These are phyloP conservation scores for Aradophagus sp. DNA, from an alignment of 1,140 invertebrate species.

Conservation along the genomic window DNA sequence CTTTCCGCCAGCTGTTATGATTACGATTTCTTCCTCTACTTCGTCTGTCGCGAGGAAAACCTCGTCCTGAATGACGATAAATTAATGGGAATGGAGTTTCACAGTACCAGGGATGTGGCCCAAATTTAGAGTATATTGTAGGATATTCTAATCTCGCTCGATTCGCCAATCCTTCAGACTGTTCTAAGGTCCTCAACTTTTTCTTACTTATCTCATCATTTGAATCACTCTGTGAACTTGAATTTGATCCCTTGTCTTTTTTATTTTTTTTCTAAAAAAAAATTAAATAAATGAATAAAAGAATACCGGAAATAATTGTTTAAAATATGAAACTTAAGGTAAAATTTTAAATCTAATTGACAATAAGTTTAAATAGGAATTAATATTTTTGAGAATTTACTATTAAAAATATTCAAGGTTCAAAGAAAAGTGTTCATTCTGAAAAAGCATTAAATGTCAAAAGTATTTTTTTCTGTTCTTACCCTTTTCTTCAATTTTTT, in stretches of 20 bases:
- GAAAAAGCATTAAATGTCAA: no score
- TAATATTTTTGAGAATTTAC: no score
- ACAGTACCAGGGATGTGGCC: conserved; percentile 69
- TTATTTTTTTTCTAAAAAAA: conserved; percentile 65
- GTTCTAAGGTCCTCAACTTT: conserved; percentile 66
- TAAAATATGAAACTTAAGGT: no score
- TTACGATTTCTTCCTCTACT: conserved; percentile 52
- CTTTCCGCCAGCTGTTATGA: conserved; percentile 35
- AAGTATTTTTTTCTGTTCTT: no score
- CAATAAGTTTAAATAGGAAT: no score
- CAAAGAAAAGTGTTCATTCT: no score
- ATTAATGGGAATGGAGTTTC: conserved; percentile 63
- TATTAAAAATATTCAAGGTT: no score
- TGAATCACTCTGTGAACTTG: conserved; percentile 55
- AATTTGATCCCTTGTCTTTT: conserved; percentile 59
- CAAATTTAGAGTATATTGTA: conserved; percentile 64
- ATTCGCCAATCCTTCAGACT: no score
- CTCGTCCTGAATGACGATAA: conserved; percentile 59
- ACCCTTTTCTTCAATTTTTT: conserved; percentile 69
- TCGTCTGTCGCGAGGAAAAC: conserved; percentile 56
- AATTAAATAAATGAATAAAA: conserved; percentile 1
- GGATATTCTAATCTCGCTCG: conserved; percentile 47
- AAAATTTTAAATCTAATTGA: no score
- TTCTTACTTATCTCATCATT: conserved; percentile 60
- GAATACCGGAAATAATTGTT: neutral